Evolutionary conservation across 37 sponge, comb jelly and placozoan genomes (phyloP).

Genomic region (Eunapius fragilis): DNA sequence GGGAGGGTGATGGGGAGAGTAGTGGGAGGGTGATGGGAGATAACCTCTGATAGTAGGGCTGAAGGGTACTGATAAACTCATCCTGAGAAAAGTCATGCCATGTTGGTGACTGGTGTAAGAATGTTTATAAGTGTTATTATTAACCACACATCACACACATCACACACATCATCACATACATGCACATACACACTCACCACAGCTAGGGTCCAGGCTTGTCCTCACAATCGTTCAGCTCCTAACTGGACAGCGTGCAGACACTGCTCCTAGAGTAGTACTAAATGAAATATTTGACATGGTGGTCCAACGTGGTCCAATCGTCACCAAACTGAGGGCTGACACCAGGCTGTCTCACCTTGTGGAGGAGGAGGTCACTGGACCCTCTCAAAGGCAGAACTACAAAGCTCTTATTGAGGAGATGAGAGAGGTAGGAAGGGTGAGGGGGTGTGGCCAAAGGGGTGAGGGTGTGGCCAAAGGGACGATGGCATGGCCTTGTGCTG

Average conservation of each 20-base stretch:
- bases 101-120: too few species aligned
- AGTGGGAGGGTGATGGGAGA: background rate
- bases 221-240: conserved; percentile 43
- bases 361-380: conserved; percentile 31
- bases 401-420: conserved; percentile 70
- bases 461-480: background rate
- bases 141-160: too few species aligned
- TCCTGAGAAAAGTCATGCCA: background rate
- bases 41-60: background rate
- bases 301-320: background rate
- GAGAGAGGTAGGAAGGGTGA: conserved; percentile 43
- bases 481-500: background rate
- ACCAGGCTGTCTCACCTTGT: conserved; percentile 46
- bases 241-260: conserved; percentile 3
- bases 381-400: conserved; percentile 50
- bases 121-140: too few species aligned
- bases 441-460: background rate
- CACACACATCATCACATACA: background rate
- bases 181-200: background rate
- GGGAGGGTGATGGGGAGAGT: background rate
- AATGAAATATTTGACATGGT: conserved; percentile 42
- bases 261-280: conserved; percentile 5
- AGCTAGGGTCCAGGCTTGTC: conserved; percentile 58
- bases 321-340: conserved; percentile 29
- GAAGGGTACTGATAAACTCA: background rate